A percentile compares a stretch with the other conserved stretches of the same genome.
Conservation (phyloP, 2,797 vertebrate species). For the Mus spretus region DNA sequence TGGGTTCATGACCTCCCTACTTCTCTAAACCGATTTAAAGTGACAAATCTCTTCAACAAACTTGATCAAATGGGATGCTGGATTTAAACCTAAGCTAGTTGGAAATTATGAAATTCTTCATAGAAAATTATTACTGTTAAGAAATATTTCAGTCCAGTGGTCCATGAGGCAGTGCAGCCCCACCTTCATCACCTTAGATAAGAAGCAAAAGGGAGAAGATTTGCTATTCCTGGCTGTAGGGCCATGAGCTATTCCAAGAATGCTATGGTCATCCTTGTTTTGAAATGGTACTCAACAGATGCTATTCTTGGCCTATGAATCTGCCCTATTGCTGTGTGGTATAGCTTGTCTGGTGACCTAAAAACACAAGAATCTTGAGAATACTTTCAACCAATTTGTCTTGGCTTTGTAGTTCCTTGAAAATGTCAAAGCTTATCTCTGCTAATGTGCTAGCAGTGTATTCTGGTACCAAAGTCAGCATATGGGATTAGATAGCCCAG, state of each 20-base stretch:
- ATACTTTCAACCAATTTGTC: conserved; percentile 45
- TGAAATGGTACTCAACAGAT: conserved; percentile 59
- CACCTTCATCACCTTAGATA: background rate
- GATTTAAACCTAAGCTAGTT: conserved; percentile 32
- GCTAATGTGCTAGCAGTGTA: background rate
- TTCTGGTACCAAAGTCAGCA: background rate
- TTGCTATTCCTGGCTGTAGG: conserved; percentile 55
- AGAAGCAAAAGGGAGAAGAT: conserved; percentile 7
- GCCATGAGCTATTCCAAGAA: conserved; percentile 52
- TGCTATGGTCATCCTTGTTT: conserved; percentile 54
- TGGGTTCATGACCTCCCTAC: background rate
- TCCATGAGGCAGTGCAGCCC: background rate
- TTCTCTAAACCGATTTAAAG: background rate
- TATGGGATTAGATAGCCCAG: background rate
- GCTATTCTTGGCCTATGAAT: conserved; percentile 64
- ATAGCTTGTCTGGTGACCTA: conserved; percentile 65
- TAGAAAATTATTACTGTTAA: conserved; percentile 8
- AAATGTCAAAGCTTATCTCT: conserved; percentile 42
- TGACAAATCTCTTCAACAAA: conserved; percentile 12
- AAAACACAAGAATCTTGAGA: conserved; percentile 61
- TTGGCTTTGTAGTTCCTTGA: conserved; percentile 58
- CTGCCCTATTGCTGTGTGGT: conserved; percentile 8
- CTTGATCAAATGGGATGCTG: background rate
- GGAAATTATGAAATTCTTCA: background rate
- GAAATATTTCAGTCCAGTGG: background rate